These are phyloP conservation scores for Euwallacea fornicatus DNA, from an alignment of 1,140 invertebrate species.

Conservation along the genomic window DNA sequence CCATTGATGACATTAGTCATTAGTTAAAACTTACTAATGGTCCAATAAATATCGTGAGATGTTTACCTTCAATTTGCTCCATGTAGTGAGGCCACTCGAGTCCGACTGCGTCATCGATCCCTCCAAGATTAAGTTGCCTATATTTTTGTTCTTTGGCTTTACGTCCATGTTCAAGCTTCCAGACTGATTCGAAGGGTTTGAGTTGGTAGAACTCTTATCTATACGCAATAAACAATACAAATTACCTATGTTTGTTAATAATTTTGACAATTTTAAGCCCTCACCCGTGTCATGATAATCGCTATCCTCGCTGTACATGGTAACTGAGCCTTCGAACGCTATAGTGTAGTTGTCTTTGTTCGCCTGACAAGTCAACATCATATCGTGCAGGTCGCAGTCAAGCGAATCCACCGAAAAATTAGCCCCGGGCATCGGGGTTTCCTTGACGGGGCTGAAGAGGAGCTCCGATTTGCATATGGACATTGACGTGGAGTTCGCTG, in stretches of 20 bases:
- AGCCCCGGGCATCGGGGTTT: constrained; percentile 66
- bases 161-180: constrained; percentile 23
- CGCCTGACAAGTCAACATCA: constrained; percentile 84
- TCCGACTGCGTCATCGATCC: constrained; percentile 82
- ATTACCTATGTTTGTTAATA: neutral
- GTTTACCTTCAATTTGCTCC: constrained; percentile 72
- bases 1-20: too few species aligned
- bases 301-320: constrained; percentile 83
- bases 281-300: constrained; percentile 69
- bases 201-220: constrained; percentile 48
- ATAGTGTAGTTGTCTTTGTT: constrained; percentile 95
- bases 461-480: constrained; percentile 88
- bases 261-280: neutral
- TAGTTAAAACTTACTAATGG: too few species aligned
- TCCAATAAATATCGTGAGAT: neutral
- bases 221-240: constrained; percentile 2
- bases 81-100: constrained; percentile 76
- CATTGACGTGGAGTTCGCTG: constrained; percentile 73
- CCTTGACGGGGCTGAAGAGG: constrained; percentile 88
- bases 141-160: constrained; percentile 10
- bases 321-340: constrained; percentile 86
- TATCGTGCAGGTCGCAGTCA: constrained; percentile 82
- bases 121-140: constrained; percentile 55
- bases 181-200: constrained; percentile 35
- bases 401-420: constrained; percentile 89